These are phyloP conservation scores for Ricordea florida DNA, from an alignment of 92 coral and sea anemone genomes.

Conservation along the genomic window DNA sequence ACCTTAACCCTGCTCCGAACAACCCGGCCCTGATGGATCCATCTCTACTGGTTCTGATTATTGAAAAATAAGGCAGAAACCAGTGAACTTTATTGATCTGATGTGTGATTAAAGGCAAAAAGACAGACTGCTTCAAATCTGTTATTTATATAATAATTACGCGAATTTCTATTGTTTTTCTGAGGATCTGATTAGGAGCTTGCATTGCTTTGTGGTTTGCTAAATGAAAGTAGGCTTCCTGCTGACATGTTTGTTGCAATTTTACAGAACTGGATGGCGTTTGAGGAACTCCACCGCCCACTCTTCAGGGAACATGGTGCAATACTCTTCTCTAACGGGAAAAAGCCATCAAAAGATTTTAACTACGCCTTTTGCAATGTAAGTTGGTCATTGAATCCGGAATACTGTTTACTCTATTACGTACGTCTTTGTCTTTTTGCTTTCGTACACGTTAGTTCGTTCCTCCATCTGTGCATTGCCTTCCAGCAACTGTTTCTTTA, in stretches of 20 bases:
- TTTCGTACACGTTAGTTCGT: neutral
- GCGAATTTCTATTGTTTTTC: too few species aligned
- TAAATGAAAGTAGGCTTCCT: neutral
- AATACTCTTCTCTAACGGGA: conserved; percentile 42
- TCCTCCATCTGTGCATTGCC: neutral
- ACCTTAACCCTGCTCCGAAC: too few species aligned
- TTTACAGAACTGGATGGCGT: conserved; percentile 75
- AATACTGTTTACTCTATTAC: neutral
- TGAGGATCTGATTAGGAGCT: neutral
- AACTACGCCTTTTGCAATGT: conserved; percentile 80
- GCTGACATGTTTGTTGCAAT: too few species aligned
- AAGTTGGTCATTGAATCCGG: neutral
- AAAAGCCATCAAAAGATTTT: conserved; percentile 51
- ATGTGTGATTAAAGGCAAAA: too few species aligned
- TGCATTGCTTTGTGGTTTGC: neutral
- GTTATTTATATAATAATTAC: too few species aligned
- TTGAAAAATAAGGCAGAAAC: too few species aligned
- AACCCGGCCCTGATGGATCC: too few species aligned
- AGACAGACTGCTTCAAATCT: too few species aligned
- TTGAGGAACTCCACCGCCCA: conserved; percentile 74
- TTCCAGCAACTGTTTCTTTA: neutral
- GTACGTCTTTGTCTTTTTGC: neutral
- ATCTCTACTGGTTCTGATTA: too few species aligned
- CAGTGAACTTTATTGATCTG: too few species aligned
- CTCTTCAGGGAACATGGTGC: conserved; percentile 76